Conservation (phyloP, 1,140 invertebrate species). For the Caenorhabditis latens region DNA sequence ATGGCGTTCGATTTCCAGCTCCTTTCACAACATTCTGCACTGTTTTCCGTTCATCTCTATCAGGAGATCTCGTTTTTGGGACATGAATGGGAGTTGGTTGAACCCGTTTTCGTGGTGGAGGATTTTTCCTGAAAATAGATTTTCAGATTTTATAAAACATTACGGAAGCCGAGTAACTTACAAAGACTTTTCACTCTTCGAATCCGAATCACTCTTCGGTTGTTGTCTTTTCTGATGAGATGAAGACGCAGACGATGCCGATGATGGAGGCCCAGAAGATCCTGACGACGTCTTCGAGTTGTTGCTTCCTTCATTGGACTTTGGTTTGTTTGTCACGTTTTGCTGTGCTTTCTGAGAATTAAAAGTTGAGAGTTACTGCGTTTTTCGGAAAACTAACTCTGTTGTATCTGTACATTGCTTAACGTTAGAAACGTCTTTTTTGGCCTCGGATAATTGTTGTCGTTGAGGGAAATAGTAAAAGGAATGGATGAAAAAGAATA, state of each 20-base stretch:
- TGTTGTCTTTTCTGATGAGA: background rate
- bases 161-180: background rate
- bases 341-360: constrained; percentile 17
- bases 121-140: background rate
- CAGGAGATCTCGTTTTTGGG: background rate
- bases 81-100: background rate
- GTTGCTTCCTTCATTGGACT: background rate
- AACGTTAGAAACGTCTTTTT: background rate
- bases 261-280: background rate
- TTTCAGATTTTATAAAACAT: too few relatives aligned
- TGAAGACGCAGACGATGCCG: background rate
- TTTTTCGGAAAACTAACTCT: background rate
- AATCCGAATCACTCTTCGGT: constrained; percentile 28
- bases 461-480: background rate
- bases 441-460: background rate
- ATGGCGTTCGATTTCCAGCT: background rate
- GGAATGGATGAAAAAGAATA: background rate
- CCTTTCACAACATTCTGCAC: background rate
- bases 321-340: constrained; percentile 20
- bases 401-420: background rate
- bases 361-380: background rate
- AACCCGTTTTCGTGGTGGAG: background rate
- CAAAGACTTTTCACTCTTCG: constrained; percentile 12
- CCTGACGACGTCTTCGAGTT: background rate
- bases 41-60: background rate